Evolutionary conservation across 92 coral and sea anemone genomes (phyloP).

Genomic region (Epizoanthus illoricatus): DNA sequence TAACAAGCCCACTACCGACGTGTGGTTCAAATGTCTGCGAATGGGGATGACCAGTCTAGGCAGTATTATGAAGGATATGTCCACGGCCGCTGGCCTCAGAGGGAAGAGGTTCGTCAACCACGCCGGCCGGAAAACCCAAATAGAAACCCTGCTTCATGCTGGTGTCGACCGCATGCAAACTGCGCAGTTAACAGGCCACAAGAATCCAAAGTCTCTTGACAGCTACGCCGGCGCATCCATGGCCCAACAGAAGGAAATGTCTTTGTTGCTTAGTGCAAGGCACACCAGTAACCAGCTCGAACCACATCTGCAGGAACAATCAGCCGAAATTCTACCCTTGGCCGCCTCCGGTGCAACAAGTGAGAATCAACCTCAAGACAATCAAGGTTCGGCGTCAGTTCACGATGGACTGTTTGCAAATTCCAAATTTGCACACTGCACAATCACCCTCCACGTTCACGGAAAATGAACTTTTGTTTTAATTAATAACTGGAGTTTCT

Average conservation of each 20-base stretch:
- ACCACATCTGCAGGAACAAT: neutral
- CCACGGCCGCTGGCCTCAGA: neutral
- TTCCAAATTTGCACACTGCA: neutral
- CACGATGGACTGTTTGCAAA: neutral
- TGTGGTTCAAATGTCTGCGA: constrained; percentile 33
- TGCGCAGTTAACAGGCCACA: constrained; percentile 16
- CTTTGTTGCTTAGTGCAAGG: constrained; percentile 1
- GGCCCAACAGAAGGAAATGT: constrained; percentile 4
- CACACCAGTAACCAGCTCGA: neutral
- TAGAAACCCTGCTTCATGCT: constrained; percentile 2
- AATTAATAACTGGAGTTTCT: neutral
- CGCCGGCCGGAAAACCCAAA: constrained; percentile 10
- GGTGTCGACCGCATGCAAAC: neutral
- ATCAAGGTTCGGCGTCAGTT: neutral
- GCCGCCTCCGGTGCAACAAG: neutral
- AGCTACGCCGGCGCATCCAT: neutral
- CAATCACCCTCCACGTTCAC: neutral
- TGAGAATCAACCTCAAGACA: neutral
- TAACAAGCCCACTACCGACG: constrained; percentile 3
- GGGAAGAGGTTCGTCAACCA: constrained; percentile 7
- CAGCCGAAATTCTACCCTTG: neutral
- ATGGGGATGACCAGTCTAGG: constrained; percentile 4
- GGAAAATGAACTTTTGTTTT: neutral
- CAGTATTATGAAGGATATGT: neutral
- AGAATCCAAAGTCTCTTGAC: constrained; percentile 4